These are phyloP conservation scores for Oreotrochilus melanogaster DNA, from an alignment of 2,113 vertebrate species.

Conservation along the genomic window DNA sequence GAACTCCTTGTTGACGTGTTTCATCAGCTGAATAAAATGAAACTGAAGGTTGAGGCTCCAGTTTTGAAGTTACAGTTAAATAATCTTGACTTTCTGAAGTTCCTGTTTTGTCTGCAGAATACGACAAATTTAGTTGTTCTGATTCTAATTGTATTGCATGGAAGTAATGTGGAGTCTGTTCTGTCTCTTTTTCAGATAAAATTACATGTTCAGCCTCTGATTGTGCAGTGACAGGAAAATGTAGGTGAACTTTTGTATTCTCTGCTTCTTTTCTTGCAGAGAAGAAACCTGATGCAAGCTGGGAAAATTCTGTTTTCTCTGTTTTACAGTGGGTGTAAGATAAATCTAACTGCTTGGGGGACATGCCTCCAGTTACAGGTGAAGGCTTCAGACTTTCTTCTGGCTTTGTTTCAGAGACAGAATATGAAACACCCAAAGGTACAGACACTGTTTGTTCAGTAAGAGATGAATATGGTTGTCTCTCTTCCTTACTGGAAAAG, in stretches of 20 bases:
- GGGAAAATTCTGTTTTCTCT: constrained; percentile 41
- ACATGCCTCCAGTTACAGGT: neutral
- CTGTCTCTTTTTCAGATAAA: constrained; percentile 22
- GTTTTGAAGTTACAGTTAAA: constrained; percentile 16
- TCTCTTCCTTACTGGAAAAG: neutral
- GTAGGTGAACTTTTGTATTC: constrained; percentile 1
- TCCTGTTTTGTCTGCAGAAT: neutral
- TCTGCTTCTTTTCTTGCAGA: constrained; percentile 18
- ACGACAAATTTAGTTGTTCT: constrained; percentile 19
- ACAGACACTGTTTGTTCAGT: neutral
- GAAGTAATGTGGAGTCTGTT: constrained; percentile 38
- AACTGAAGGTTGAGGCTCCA: neutral
- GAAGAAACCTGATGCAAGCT: constrained; percentile 15
- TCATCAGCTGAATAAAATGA: neutral
- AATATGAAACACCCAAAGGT: neutral
- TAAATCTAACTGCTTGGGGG: neutral
- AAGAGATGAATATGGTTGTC: neutral
- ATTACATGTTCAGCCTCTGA: neutral
- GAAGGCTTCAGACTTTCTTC: neutral
- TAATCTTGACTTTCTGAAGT: constrained; percentile 2
- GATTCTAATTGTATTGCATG: neutral
- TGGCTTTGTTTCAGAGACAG: neutral
- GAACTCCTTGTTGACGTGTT: neutral
- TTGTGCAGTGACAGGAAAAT: neutral
- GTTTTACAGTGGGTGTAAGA: neutral